phyloP scores from a whole-genome alignment of 2,113 vertebrate genomes.

The Oryzias melastigma region DNA sequence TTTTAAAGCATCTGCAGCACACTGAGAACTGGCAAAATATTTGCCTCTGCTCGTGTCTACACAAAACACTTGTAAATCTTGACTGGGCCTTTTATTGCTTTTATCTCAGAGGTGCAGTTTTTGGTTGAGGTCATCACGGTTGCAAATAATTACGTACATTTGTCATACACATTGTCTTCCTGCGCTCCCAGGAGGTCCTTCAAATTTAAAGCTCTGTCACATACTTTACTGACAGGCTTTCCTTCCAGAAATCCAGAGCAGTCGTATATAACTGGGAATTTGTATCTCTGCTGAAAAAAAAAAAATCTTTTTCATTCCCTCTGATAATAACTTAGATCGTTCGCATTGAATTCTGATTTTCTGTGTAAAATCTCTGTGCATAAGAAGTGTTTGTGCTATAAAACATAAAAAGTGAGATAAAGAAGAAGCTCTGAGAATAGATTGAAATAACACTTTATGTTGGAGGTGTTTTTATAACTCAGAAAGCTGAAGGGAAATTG shows the following conservation, averaged over 20 bases:
- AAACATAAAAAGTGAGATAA: conserved; percentile 11
- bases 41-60: neutral
- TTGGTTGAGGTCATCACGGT: conserved; percentile 30
- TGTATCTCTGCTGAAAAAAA: conserved; percentile 30
- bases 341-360: conserved; percentile 38
- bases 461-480: neutral
- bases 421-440: conserved; percentile 5
- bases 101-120: conserved; percentile 24
- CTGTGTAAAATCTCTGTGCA: conserved; percentile 28
- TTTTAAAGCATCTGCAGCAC: neutral
- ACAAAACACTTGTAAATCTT: conserved; percentile 9
- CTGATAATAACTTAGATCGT: conserved; percentile 54
- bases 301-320: conserved; percentile 40
- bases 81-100: neutral
- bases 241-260: conserved; percentile 36
- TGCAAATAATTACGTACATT: conserved; percentile 29
- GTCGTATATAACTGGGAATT: conserved; percentile 53
- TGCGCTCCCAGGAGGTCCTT: conserved; percentile 39
- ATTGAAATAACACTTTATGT: conserved; percentile 2
- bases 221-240: conserved; percentile 55
- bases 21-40: neutral
- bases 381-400: conserved; percentile 28
- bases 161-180: conserved; percentile 35
- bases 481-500: neutral
- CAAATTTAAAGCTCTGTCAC: conserved; percentile 45